Percentiles rank a stretch among this genome's conserved stretches.
Evolutionary conservation across 2,797 vertebrate genomes (phyloP).

Genomic region (Odontamblyopus rebecca): DNA sequence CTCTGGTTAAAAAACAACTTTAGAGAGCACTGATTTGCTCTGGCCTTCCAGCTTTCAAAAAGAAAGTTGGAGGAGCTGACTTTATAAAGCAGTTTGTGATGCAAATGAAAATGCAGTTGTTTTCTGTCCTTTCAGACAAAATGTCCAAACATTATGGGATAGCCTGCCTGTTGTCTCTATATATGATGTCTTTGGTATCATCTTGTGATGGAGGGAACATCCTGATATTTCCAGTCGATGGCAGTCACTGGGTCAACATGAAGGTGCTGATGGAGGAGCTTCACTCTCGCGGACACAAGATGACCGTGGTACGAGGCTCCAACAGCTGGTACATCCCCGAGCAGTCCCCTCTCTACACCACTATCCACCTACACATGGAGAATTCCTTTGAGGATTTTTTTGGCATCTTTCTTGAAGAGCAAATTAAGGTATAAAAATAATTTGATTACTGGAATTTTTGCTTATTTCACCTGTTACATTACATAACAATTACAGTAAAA

Average conservation of each 20-base stretch:
- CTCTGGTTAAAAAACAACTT: neutral
- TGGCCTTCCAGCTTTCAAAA: neutral
- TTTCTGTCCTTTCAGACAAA: constrained; percentile 28
- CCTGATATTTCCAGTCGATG: constrained; percentile 69
- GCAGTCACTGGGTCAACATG: constrained; percentile 79
- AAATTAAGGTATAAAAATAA: constrained; percentile 40
- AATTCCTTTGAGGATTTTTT: constrained; percentile 32
- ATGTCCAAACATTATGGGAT: neutral
- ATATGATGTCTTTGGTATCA: constrained; percentile 30
- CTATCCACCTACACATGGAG: constrained; percentile 43
- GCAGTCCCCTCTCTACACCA: constrained; percentile 62
- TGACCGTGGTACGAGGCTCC: constrained; percentile 63
- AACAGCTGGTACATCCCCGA: constrained; percentile 69
- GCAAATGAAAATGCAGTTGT: neutral
- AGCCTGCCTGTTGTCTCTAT: constrained; percentile 22
- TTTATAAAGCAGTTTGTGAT: no score
- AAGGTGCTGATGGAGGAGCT: constrained; percentile 70
- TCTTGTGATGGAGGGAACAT: constrained; percentile 66
- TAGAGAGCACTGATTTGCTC: neutral
- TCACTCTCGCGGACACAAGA: constrained; percentile 66
- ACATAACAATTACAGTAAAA: neutral
- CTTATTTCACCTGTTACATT: neutral
- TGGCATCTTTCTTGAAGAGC: constrained; percentile 32
- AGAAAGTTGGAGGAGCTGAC: neutral
- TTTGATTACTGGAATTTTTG: neutral